phyloP scores from a whole-genome alignment of 2,113 vertebrate genomes.

The Ursus arctos region DNA sequence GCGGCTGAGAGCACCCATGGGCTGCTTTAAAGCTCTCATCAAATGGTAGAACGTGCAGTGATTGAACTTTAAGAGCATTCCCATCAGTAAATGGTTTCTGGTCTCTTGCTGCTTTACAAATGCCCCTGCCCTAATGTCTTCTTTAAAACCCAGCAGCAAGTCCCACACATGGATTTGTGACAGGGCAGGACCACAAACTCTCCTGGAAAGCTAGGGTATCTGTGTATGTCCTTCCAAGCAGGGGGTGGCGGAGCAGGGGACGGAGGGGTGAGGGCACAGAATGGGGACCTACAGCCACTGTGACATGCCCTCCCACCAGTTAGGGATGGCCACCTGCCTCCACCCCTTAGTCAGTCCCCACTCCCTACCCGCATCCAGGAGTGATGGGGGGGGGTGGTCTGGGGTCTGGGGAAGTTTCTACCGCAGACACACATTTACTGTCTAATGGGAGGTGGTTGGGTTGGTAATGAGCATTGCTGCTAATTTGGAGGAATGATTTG shows the following conservation, averaged over 20 bases:
- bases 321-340: background rate
- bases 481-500: conserved; percentile 76
- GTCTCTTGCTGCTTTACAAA: background rate
- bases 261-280: background rate
- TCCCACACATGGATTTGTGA: background rate
- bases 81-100: background rate
- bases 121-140: background rate
- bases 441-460: conserved; percentile 57
- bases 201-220: background rate
- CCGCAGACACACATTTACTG: conserved; percentile 69
- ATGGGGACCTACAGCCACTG: background rate
- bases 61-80: background rate
- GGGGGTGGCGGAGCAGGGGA: rapidly evolving
- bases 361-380: background rate
- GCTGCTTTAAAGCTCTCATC: background rate
- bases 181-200: background rate
- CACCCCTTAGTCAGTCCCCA: background rate
- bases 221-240: background rate
- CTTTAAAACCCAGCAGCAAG: background rate
- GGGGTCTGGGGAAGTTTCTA: background rate
- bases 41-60: background rate
- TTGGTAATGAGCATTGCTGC: conserved; percentile 72
- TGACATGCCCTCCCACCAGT: background rate
- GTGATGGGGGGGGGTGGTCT: background rate
- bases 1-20: background rate